Evolutionary conservation across 2,113 vertebrate species (phyloP), one percentile per base, ranked within the genome.

Genomic region (Forbesichthys agassizii): DNA sequence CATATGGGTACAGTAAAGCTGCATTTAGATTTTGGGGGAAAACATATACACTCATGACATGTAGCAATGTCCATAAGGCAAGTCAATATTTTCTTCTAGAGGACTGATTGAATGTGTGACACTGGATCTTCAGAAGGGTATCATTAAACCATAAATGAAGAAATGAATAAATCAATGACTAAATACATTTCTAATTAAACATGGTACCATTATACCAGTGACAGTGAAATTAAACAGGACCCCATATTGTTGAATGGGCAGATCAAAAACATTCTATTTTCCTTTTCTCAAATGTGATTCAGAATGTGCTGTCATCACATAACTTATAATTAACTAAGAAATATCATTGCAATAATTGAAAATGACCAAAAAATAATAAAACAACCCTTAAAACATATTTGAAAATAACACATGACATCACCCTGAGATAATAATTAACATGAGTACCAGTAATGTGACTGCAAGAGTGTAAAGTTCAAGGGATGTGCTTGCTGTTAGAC

Each of bases 31-130:
- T 82, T 90, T 92, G 73, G 75, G 88, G 92, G 13, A 54, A n/a
- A 6, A 48, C 14, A 11, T 58, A 68, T 13, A 7, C 13, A 54
- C 4, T n/a, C 52, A 54, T 54, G 36, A 10, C 16, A 57, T 93
- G 49, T 89, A 91, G 92, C 92, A 94, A 93, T 91, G 94, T 91
- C 92, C 93, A 93, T 94, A 95, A 94, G 94, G 93, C 93, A 94
- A 93, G 1, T 53, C 49, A 54, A 14, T 60, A 14, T 60, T 36
- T 60, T 46, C n/a, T 54, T 7, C 13, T 16, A 54, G 52, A 14
- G 52, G n/a, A 13, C n/a, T 5, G 52, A 54, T 54, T 16, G 52
- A 54, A 54, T 54, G 52, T 14, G 36, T 42, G 36, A 42, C 36
- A 42, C 5, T 42, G 36, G 36, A 42, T 42, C 36, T 42, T 6